Conservation (phyloP, 2,888 invertebrate species). For the Bellardia bayeri region DNA sequence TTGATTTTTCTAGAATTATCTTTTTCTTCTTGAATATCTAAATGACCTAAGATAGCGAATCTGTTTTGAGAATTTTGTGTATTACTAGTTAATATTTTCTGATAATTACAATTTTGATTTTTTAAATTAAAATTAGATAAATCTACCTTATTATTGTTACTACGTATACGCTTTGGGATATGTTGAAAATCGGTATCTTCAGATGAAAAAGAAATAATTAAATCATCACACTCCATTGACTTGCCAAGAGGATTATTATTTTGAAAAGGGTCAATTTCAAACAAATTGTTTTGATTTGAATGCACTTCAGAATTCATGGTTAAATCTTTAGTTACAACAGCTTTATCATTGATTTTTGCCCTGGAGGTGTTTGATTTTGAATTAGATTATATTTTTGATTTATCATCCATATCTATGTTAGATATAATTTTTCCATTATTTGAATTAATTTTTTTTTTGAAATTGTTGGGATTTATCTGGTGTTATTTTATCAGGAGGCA, state of each 20-base stretch:
- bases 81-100: neutral
- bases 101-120: neutral
- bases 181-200: neutral
- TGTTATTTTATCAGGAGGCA: neutral
- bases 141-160: slow-evolving; percentile 9
- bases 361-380: neutral
- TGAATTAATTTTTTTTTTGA: neutral
- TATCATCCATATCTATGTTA: neutral
- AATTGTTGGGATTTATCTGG: neutral
- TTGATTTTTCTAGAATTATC: neutral
- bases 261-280: neutral
- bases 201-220: neutral
- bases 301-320: neutral
- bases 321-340: neutral
- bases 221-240: neutral
- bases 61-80: slow-evolving; percentile 12
- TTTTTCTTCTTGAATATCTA: neutral
- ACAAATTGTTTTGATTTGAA: neutral
- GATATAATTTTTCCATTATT: neutral
- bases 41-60: slow-evolving; percentile 17
- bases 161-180: no score
- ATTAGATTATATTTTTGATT: neutral
- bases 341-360: neutral
- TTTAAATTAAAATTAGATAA: slow-evolving; percentile 3
- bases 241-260: neutral